Evolutionary conservation across 2,797 vertebrate genomes (phyloP).

Genomic region (Tympanoctomys barrerae): DNA sequence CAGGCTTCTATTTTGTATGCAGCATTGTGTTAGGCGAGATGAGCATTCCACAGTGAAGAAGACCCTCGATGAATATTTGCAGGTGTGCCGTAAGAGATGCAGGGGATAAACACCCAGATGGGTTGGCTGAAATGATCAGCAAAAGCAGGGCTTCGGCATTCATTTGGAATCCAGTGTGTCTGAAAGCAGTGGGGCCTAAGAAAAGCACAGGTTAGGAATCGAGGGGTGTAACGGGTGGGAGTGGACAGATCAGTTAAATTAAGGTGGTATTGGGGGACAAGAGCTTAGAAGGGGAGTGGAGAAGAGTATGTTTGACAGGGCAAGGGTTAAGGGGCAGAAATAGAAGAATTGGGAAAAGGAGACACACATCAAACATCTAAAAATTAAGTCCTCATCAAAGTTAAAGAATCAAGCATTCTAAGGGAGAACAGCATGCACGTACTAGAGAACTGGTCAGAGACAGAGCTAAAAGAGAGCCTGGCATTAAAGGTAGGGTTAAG

Average conservation of each 20-base stretch:
- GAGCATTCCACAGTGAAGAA: not conserved
- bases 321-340: not conserved
- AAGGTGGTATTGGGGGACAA: not conserved
- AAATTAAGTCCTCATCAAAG: slow-evolving; percentile 36
- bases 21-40: not conserved
- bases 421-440: not conserved
- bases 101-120: not conserved
- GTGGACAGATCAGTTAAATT: not conserved
- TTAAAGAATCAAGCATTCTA: not conserved
- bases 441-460: not conserved
- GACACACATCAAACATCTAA: not conserved
- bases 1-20: not conserved
- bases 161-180: not conserved
- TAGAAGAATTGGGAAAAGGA: not conserved
- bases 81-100: not conserved
- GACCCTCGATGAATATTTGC: not conserved
- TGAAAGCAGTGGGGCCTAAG: not conserved
- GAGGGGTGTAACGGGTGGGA: not conserved
- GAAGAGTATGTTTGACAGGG: not conserved
- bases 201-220: not conserved
- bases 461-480: not conserved
- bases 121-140: not conserved
- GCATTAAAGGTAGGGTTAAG: not conserved
- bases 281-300: not conserved
- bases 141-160: not conserved